Evolutionary conservation across 2,797 vertebrate genomes (phyloP), one percentile per base, ranked within the genome.

Genomic region (Babyrousa celebensis): DNA sequence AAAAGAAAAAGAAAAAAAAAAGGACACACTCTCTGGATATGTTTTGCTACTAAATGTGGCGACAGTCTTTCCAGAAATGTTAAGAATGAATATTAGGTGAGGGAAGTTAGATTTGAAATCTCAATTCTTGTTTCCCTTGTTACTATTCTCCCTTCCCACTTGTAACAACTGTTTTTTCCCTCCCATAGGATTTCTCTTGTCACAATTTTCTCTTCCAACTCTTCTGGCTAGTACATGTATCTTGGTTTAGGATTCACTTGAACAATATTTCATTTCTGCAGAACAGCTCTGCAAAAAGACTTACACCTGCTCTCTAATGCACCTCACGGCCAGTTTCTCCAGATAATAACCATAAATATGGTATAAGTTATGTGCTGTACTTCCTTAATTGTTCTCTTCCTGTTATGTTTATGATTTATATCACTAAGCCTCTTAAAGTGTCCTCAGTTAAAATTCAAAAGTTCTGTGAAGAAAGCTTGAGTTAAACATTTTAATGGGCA

Each of bases 1-100:
- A 36, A 36, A 36, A 36, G 0, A 36, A 36, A 36, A 36, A 36
- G 4, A 36, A 36, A 36, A 36, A 36, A 36, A 36, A 36, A 36
- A 36, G 36, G 40, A 54, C 3, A 40, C 4, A 0, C 27, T 93
- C 25, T 78, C 40, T 52, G 56, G 32, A 4, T 56, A 63, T 82
- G 32, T 6, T 91, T 82, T 60, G 85, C 56, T 85, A 80, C 20
- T 94, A 43, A 93, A 95, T 74, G 43, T 74, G 54, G 8, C 20
- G 10, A 36, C 4, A 86, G 7, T 12, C 27, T 86, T 74, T 43
- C 10, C 2, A 48, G 86, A 95, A 88, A 67, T 75, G 21, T 63
- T 67, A 65, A 16, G 14, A 89, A 91, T 11, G 75, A 4, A 5
- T 88, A 52, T 40, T 62, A 58, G 29, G 14, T 83, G 15, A 89